A percentile compares a stretch with the other conserved stretches of the same genome.
phyloP scores from a whole-genome alignment of 2,888 invertebrate species.

The Cosmorhoe ocellata region DNA sequence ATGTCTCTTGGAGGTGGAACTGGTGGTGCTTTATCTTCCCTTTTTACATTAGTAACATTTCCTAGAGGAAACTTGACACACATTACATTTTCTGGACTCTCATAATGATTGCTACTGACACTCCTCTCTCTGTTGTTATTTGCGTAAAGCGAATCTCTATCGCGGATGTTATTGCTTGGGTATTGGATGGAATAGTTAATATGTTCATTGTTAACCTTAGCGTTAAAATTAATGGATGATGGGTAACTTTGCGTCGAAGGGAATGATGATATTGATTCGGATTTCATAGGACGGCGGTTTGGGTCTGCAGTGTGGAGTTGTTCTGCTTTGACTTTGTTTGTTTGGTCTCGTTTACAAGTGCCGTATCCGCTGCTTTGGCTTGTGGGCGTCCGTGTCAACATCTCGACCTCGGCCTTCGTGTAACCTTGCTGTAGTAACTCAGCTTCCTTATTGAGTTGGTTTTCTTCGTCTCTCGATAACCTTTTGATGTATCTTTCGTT shows the following conservation, averaged over 20 bases:
- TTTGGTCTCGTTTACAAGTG: conserved; percentile 73
- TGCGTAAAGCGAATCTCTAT: conserved; percentile 63
- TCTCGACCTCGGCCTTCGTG: conserved; percentile 79
- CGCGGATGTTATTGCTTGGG: conserved; percentile 57
- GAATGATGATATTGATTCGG: conserved; percentile 78
- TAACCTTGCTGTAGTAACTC: conserved; percentile 76
- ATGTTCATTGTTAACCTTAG: conserved; percentile 79
- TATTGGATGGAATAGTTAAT: conserved; percentile 78
- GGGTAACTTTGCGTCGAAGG: conserved; percentile 79
- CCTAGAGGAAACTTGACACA: conserved; percentile 79
- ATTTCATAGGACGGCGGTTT: conserved; percentile 66
- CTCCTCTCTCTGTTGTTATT: conserved; percentile 68
- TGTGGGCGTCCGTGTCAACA: conserved; percentile 78
- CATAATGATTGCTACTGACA: conserved; percentile 60
- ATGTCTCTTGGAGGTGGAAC: conserved; percentile 92
- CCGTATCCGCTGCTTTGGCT: conserved; percentile 78
- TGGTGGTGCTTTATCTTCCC: conserved; percentile 84
- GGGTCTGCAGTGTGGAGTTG: conserved; percentile 57
- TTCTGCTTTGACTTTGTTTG: conserved; percentile 70
- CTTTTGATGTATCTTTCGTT: conserved; percentile 91
- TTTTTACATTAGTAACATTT: conserved; percentile 68
- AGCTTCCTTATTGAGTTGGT: conserved; percentile 79
- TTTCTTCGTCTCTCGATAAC: conserved; percentile 87
- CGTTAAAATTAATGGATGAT: conserved; percentile 80
- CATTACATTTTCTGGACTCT: conserved; percentile 70